phyloP scores from a whole-genome alignment of 2,888 invertebrate species.

The Archips crataeganus region DNA sequence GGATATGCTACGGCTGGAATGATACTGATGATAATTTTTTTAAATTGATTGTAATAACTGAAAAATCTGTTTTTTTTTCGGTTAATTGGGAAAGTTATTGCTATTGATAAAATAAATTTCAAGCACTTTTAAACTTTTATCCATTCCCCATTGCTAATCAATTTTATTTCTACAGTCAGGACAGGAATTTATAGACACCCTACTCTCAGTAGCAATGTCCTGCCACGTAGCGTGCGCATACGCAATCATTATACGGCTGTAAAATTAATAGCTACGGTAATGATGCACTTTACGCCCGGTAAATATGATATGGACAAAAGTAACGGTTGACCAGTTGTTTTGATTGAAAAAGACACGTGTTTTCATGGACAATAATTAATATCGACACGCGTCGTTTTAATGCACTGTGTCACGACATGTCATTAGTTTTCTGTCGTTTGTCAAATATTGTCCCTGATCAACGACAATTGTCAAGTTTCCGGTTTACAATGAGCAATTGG shows the following conservation, averaged over 20 bases:
- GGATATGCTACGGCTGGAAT: no score
- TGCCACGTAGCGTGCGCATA: slow-evolving; percentile 10
- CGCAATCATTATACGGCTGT: slow-evolving; percentile 19
- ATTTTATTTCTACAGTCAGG: no score
- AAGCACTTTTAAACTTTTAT: no score
- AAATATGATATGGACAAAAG: not conserved
- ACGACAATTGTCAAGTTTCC: slow-evolving; percentile 5
- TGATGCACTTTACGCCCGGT: slow-evolving; percentile 12
- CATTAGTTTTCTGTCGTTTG: slow-evolving; percentile 24
- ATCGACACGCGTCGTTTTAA: slow-evolving; percentile 26
- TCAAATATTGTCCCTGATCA: slow-evolving; percentile 11
- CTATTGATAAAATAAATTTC: no score
- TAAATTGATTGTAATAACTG: no score
- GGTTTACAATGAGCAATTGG: not conserved
- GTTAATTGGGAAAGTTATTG: no score
- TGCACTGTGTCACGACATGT: slow-evolving; percentile 34
- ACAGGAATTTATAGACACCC: no score
- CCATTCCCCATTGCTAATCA: no score
- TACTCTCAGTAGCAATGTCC: slow-evolving; percentile 16
- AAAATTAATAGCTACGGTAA: slow-evolving; percentile 20
- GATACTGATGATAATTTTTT: no score
- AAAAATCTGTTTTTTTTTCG: no score
- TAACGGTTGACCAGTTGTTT: slow-evolving; percentile 21
- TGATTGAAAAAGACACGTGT: slow-evolving; percentile 39
- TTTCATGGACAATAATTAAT: slow-evolving; percentile 38